Evolutionary conservation across 2,113 vertebrate species (phyloP), one percentile per base, ranked within the genome.

Genomic region (Bolborhynchus lineola): DNA sequence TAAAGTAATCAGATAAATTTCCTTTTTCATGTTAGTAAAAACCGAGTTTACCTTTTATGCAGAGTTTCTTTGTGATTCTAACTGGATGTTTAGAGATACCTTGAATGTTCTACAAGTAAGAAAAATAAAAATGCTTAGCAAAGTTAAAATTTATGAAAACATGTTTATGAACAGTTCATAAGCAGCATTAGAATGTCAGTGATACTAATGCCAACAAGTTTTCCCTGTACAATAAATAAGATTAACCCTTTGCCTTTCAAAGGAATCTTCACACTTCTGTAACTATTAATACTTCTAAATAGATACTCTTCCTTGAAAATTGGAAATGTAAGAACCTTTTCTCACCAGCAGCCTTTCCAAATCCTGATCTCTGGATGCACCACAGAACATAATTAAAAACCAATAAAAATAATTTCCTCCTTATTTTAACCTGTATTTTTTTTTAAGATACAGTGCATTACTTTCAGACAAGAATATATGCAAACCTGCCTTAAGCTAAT

Each of bases 71-170:
- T 57, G 63, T 65, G 80, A 98, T 91, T 65, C 92, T 97, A 93
- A 98, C 86, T 35, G 98, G 97, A 79, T 98, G 97, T 76, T 97
- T 98, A 80, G 98, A 98, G 82, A 98, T 97, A 78, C 98, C 98
- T 93, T 98, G 98, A 91, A 98, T 98, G 55, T 98, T 98, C 98
- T 98, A 96, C 55, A 90, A 97, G 86, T 64, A 86, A 70, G 19
- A 91, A 89, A 24, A 93, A 90, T 81, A 93, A 47, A 93, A 92
- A 79, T 16, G 39, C 29, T 82, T 42, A 63, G 41, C 57, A 92
- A 91, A 87, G 41, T 75, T 33, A 53, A 93, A 92, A 35, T 67
- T 74, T 35, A 74, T 37, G 31, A 70, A 76, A 92, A 62, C 29
- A 72, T 7, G 1, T 70, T 49, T 82, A 90, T 25, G 20, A 94